A percentile compares a stretch with the other conserved stretches of the same genome.
phyloP scores from a whole-genome alignment of 2,797 vertebrate species.

The Acrossocheilus wenchowensis region DNA sequence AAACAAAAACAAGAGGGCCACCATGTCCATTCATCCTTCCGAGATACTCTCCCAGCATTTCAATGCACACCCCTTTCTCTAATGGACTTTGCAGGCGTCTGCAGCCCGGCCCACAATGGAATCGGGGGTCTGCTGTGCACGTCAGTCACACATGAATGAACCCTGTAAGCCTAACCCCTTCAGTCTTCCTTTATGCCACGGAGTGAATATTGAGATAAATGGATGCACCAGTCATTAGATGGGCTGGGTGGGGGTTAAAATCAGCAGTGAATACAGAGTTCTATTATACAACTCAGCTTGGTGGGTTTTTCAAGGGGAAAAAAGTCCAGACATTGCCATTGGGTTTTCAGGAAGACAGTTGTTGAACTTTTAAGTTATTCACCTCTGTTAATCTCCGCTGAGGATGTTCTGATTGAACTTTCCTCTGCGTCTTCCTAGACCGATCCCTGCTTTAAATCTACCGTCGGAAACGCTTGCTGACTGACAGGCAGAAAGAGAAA shows the following conservation, averaged over 20 bases:
- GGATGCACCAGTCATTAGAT: slow-evolving; percentile 55
- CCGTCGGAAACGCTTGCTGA: slow-evolving; percentile 42
- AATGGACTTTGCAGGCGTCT: slow-evolving; percentile 67
- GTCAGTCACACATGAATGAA: slow-evolving; percentile 71
- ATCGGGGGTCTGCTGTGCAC: slow-evolving; percentile 65
- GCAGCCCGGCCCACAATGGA: slow-evolving; percentile 65
- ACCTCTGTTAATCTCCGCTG: slow-evolving; percentile 40
- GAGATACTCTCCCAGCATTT: slow-evolving; percentile 67
- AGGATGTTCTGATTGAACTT: slow-evolving; percentile 63
- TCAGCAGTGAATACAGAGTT: slow-evolving; percentile 37
- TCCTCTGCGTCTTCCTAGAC: slow-evolving; percentile 56
- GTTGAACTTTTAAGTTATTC: slow-evolving; percentile 26
- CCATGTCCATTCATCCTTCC: slow-evolving; percentile 64
- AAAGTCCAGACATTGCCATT: neutral
- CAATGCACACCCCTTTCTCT: slow-evolving; percentile 69
- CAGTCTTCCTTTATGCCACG: slow-evolving; percentile 58
- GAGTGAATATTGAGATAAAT: slow-evolving; percentile 61
- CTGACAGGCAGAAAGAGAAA: slow-evolving; percentile 51
- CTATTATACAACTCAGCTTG: slow-evolving; percentile 23
- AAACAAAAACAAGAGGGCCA: slow-evolving; percentile 69
- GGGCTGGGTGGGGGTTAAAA: slow-evolving; percentile 43
- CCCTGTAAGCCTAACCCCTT: slow-evolving; percentile 62
- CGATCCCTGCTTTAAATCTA: slow-evolving; percentile 6
- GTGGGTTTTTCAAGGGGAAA: neutral
- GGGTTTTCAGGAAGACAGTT: slow-evolving; percentile 14